A percentile compares a stretch with the other conserved stretches of the same genome.
These are phyloP conservation scores for Spinus pinus DNA, from an alignment of 2,797 vertebrate genomes.

Conservation along the genomic window DNA sequence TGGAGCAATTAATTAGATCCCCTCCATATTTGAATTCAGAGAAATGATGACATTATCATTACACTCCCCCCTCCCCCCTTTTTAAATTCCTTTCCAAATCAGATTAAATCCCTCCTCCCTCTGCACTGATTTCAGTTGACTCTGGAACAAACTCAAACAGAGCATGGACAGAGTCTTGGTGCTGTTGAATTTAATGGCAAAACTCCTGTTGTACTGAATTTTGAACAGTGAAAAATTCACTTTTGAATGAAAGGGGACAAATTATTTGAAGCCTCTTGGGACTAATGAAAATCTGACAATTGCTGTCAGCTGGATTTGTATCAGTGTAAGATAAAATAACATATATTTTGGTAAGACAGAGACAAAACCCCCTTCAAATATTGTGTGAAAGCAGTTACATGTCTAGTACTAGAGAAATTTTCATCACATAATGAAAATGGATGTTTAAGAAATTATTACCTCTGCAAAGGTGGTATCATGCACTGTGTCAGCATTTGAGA, in stretches of 20 bases:
- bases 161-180: neutral
- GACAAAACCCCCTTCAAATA: neutral
- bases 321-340: neutral
- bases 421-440: neutral
- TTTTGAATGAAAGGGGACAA: neutral
- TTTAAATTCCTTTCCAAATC: neutral
- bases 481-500: neutral
- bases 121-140: neutral
- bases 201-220: neutral
- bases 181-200: neutral
- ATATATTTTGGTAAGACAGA: neutral
- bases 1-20: neutral
- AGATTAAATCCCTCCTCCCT: neutral
- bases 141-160: neutral
- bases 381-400: neutral
- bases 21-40: neutral
- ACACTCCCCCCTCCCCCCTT: rapidly evolving
- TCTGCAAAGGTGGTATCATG: neutral
- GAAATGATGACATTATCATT: neutral
- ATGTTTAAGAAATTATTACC: neutral
- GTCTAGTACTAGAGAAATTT: neutral
- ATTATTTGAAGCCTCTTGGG: neutral
- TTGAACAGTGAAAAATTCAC: neutral
- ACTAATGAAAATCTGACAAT: neutral
- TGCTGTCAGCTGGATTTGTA: neutral